These are phyloP conservation scores for Sapayoa aenigma DNA, from an alignment of 2,113 vertebrate species.

Conservation along the genomic window DNA sequence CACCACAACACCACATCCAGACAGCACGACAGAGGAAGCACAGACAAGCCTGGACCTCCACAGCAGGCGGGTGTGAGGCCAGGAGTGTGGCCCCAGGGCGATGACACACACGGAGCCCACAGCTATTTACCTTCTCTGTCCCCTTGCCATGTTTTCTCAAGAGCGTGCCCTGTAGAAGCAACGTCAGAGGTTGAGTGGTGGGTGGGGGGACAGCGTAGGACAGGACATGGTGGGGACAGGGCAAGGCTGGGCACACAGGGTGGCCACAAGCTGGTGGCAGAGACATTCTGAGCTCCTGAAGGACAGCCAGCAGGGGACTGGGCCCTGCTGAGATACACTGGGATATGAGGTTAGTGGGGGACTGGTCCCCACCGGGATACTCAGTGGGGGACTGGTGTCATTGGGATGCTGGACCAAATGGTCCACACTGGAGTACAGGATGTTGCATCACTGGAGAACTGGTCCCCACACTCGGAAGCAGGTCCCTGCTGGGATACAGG, in stretches of 20 bases:
- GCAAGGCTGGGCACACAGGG: not conserved
- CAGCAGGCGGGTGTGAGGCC: not conserved
- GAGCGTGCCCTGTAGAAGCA: constrained; percentile 83
- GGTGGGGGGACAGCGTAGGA: not conserved
- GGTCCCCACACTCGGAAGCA: not conserved
- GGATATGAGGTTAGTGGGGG: not conserved
- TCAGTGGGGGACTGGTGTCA: not conserved
- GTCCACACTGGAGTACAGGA: not conserved
- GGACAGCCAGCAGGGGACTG: not conserved
- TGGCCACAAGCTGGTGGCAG: not conserved
- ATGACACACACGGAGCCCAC: constrained; percentile 52
- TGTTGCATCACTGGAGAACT: not conserved
- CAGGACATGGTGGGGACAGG: not conserved
- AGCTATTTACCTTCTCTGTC: constrained; percentile 81
- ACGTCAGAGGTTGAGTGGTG: constrained; percentile 72
- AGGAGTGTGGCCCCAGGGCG: not conserved
- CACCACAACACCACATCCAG: not conserved
- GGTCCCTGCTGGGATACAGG: not conserved
- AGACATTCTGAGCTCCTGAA: not conserved
- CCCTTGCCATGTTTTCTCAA: constrained; percentile 86
- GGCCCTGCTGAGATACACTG: not conserved
- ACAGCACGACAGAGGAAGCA: constrained; percentile 42
- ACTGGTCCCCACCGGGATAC: not conserved
- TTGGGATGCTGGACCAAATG: not conserved
- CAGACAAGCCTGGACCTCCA: not conserved